phyloP scores from a whole-genome alignment of 2,888 invertebrate genomes.

The Harpalus rubripes region DNA sequence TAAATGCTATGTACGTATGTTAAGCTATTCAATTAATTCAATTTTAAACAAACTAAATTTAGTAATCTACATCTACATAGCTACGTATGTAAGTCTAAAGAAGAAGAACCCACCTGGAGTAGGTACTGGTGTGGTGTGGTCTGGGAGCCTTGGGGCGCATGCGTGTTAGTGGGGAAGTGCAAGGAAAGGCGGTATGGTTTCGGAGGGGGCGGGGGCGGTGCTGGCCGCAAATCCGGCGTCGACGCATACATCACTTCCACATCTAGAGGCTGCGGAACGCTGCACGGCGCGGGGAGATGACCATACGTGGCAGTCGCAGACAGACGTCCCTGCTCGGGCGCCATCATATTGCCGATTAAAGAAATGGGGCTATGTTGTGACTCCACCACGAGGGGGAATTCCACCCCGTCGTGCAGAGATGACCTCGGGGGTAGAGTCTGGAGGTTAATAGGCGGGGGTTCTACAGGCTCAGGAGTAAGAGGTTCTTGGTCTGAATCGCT shows the following conservation, averaged over 20 bases:
- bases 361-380: background rate
- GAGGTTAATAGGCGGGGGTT: slow-evolving; percentile 79
- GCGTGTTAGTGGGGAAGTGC: slow-evolving; percentile 47
- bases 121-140: slow-evolving; percentile 6
- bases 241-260: slow-evolving; percentile 6
- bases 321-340: slow-evolving; percentile 13
- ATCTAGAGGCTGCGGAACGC: slow-evolving; percentile 53
- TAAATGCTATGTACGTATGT: background rate
- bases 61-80: background rate
- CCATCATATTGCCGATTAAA: slow-evolving; percentile 4
- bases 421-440: slow-evolving; percentile 75
- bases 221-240: slow-evolving; percentile 22
- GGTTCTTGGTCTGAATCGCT: slow-evolving; percentile 71
- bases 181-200: slow-evolving; percentile 38
- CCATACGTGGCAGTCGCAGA: slow-evolving; percentile 52
- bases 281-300: slow-evolving; percentile 50
- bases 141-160: slow-evolving; percentile 11
- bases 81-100: background rate
- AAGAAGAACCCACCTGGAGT: slow-evolving; percentile 19
- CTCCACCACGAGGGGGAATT: no score
- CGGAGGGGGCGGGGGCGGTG: slow-evolving; percentile 37
- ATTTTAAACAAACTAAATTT: background rate
- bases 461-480: slow-evolving; percentile 63
- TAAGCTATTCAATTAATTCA: background rate
- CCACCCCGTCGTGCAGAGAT: slow-evolving; percentile 59